These are phyloP conservation scores for Melopsittacus undulatus DNA, from an alignment of 2,797 vertebrate species.

Conservation along the genomic window DNA sequence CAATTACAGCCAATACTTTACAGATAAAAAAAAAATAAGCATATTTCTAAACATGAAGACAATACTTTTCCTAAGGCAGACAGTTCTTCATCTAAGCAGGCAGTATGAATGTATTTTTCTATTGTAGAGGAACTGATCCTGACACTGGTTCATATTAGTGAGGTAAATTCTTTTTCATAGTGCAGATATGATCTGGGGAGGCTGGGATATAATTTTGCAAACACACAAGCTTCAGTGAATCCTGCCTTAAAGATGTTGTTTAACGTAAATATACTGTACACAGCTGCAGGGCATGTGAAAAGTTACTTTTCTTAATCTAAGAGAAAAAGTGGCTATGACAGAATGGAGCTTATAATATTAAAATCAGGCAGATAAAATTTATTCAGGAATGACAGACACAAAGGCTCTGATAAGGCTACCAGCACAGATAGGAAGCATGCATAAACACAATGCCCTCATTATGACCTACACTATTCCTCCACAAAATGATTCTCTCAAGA, in stretches of 20 bases:
- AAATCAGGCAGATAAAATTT: background rate
- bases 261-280: background rate
- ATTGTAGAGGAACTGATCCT: background rate
- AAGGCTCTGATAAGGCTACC: background rate
- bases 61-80: background rate
- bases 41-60: background rate
- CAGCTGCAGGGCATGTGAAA: background rate
- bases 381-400: background rate
- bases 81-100: background rate
- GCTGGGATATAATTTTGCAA: background rate
- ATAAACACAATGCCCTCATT: rapidly evolving
- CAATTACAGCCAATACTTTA: background rate
- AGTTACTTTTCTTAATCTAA: background rate
- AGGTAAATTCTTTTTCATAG: background rate
- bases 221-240: background rate
- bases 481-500: background rate
- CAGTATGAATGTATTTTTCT: background rate
- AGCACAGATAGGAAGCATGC: background rate
- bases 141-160: background rate
- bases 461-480: rapidly evolving
- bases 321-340: background rate
- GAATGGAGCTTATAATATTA: background rate
- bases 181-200: background rate
- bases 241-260: background rate
- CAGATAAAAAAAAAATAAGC: background rate